Base-by-base conservation (phyloP, 2,113 vertebrate species). In the Onychostruthus taczanowskii region DNA sequence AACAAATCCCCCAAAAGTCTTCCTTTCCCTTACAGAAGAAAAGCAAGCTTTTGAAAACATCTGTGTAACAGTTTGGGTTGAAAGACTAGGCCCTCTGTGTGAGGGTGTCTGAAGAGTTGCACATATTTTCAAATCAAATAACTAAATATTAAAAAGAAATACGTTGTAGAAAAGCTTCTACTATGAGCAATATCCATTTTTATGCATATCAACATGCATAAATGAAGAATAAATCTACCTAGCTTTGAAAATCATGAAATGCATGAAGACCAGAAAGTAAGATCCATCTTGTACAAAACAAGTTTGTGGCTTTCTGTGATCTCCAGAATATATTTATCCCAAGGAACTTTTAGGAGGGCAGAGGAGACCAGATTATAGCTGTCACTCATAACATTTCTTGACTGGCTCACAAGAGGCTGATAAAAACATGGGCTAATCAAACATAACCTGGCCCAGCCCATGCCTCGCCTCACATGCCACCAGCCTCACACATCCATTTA, bases 381-480 rank as follows among this genome's bases (percentile, higher is more conserved):
- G 84, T 43, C 58, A 28, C 18, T 86, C 53, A 44, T 58, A 66
- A 50, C 8, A 2, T 46, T 77, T 44, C 31, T 90, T 62, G 63
- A 55, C 35, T 74, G 84, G 43, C 37, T 94, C 55, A 74, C 1
- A 1, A 67, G 64, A 87, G 50, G 37, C 64, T 83, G 37, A 70
- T 77, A 77, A 89, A 89, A 59, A 69, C 18, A 22, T 8, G 27
- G 26, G 31, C 26, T 74, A 61, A 79, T n/a, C 1, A 14, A 58
- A 26, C 53, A 66, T 11, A 0, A 0, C 46, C 28, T 35, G 14
- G 41, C 33, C 43, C 6, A 19, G 31, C 3, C 1, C 16, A 4
- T 12, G n/a, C 20, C 17, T 74, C 0, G 0, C 31, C 43, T 49
- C 4, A 1, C 26, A 62, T 31, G n/a, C 22, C 7, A 9, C 37